Evolutionary conservation across 2,888 invertebrate species (phyloP), one percentile per base, ranked within the genome.

Genomic region (Microctonus aethiopoides): DNA sequence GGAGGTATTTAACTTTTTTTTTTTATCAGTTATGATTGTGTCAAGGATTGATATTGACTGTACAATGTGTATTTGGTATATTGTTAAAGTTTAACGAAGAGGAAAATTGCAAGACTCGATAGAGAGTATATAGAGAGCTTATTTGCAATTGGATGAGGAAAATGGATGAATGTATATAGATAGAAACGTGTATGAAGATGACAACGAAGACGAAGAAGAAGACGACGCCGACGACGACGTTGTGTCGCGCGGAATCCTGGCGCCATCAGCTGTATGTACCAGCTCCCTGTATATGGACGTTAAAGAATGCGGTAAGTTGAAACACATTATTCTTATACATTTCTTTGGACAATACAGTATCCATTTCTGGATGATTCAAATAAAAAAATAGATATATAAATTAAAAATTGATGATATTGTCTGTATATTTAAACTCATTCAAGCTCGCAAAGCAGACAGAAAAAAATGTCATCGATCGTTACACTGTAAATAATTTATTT

Each of bases 191-290:
- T 16, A 46, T 46, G 39, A 39, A n/a, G 39, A 39, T 39, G 13
- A 39, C 13, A n/a, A 39, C 11, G 36, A n/a, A 13, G 51, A 24
- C 26, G 10, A n/a, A 7, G 22, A 10, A 9, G 52, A 16, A 9
- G 20, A 20, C 11, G 22, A 52, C n/a, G 16, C 3, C 10, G 54
- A 62, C 62, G 29, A 54, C 54, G 46, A 61, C 61, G 29, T 46
- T 46, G 62, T 62, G 68, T 62, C 62, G 52, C 54, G 56, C 63
- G 64, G 69, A 69, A 69, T 69, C 64, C 69, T 65, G 69, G 69
- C 69, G 69, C 69, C 69, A n/a, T n/a, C n/a, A 69, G 60, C 16
- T 26, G 61, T 51, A 46, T 46, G 46, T 16, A 16, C 41, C 46
- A n/a, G n/a, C n/a, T 7, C 46, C 16, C 7, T 46, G 46, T 51